These are phyloP conservation scores for Axinella damicornis DNA, from an alignment of 37 sponge, comb jelly and placozoan genomes.

Conservation along the genomic window DNA sequence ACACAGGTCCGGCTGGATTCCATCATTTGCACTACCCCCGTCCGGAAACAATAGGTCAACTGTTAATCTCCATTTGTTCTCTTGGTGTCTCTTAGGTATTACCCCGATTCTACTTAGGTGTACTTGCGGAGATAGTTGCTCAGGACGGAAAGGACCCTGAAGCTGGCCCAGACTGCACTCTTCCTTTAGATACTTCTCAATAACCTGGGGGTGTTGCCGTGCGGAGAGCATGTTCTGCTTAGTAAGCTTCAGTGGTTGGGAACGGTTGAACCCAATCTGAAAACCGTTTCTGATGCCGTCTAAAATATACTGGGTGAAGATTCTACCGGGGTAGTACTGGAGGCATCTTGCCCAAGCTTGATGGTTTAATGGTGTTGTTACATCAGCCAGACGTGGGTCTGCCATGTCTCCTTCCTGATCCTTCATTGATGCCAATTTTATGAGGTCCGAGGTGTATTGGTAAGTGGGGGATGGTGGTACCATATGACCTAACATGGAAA, in stretches of 20 bases:
- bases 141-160: too few species aligned
- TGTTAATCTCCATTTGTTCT: too few species aligned
- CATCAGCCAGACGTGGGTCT: background rate
- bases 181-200: background rate
- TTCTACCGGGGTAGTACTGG: background rate
- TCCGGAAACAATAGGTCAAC: too few species aligned
- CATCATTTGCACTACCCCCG: too few species aligned
- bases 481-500: too few species aligned
- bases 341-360: background rate
- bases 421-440: too few species aligned
- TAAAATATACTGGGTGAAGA: background rate
- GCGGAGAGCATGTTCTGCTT: conserved; percentile 1
- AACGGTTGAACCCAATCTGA: background rate
- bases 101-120: too few species aligned
- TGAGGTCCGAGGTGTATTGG: too few species aligned
- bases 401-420: background rate
- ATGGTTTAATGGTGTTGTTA: background rate
- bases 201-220: background rate
- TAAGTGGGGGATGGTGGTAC: too few species aligned
- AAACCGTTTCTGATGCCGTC: background rate
- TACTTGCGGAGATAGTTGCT: too few species aligned
- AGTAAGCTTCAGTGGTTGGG: background rate
- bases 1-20: too few species aligned
- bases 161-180: background rate
- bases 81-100: too few species aligned